Conservation (phyloP, 2,888 invertebrate genomes). For the Apantesis nais region DNA sequence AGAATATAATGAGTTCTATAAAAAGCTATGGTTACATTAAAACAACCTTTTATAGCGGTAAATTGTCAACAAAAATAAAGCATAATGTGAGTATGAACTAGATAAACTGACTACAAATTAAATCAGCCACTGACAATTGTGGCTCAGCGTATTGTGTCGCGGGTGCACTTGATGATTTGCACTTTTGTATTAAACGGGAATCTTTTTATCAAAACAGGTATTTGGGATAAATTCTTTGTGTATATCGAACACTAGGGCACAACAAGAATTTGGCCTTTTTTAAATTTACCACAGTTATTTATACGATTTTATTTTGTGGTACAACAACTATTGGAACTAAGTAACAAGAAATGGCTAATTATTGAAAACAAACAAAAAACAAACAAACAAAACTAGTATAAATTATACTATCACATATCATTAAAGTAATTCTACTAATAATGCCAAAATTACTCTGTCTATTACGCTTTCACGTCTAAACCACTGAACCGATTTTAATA, state of each 20-base stretch:
- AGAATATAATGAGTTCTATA: background rate
- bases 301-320: background rate
- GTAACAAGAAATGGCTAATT: background rate
- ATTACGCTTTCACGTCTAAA: background rate
- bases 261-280: background rate
- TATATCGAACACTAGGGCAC: conserved; percentile 14
- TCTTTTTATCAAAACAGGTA: conserved; percentile 25
- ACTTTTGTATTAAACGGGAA: conserved; percentile 37
- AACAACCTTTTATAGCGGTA: conserved; percentile 21
- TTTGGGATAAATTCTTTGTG: conserved; percentile 35
- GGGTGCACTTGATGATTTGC: conserved; percentile 36
- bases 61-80: conserved; percentile 15
- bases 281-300: background rate
- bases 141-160: conserved; percentile 14
- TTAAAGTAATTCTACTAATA: too few relatives aligned
- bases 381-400: too few relatives aligned
- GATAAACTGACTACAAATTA: conserved; percentile 31
- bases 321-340: background rate
- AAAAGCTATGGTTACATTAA: conserved; percentile 9
- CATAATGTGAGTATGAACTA: conserved; percentile 22
- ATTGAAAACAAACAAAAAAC: too few relatives aligned
- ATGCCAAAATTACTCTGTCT: too few relatives aligned
- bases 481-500: background rate
- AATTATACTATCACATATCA: too few relatives aligned
- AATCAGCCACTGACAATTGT: conserved; percentile 26